Conservation (phyloP, 1,140 invertebrate genomes). For the Brachionus manjavacas region DNA sequence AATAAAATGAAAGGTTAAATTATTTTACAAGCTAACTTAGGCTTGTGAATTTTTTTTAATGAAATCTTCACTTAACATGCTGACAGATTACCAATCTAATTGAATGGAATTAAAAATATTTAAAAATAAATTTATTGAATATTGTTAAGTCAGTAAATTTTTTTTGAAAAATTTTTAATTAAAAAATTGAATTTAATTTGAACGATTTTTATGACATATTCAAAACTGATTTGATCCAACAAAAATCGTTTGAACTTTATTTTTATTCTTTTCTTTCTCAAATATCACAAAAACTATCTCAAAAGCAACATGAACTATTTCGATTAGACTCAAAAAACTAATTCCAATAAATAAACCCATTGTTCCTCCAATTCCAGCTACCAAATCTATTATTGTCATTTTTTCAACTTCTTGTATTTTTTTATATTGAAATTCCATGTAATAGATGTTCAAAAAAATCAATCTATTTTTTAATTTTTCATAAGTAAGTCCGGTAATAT, state of each 20-base stretch:
- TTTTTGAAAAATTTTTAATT: too few relatives aligned
- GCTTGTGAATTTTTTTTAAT: too few relatives aligned
- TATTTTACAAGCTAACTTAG: too few relatives aligned
- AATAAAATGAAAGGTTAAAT: too few relatives aligned
- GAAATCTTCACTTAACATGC: too few relatives aligned
- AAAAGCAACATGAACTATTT: background rate
- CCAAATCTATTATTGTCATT: background rate
- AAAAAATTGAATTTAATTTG: too few relatives aligned
- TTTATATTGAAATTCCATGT: constrained; percentile 8
- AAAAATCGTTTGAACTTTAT: background rate
- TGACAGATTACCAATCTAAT: too few relatives aligned
- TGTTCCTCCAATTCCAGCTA: constrained; percentile 27
- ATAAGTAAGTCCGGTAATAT: background rate
- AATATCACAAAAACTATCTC: background rate
- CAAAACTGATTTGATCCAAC: too few relatives aligned
- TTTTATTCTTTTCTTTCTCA: background rate
- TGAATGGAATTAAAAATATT: too few relatives aligned
- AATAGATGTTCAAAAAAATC: constrained; percentile 6
- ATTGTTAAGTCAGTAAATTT: too few relatives aligned
- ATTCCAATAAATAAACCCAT: constrained; percentile 34
- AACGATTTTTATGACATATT: too few relatives aligned
- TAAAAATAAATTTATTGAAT: too few relatives aligned
- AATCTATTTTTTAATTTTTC: background rate
- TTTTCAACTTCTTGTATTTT: constrained; percentile 39
- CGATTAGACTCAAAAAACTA: constrained; percentile 29